Conservation (phyloP, 2,888 invertebrate genomes). For the Apamea anceps region DNA sequence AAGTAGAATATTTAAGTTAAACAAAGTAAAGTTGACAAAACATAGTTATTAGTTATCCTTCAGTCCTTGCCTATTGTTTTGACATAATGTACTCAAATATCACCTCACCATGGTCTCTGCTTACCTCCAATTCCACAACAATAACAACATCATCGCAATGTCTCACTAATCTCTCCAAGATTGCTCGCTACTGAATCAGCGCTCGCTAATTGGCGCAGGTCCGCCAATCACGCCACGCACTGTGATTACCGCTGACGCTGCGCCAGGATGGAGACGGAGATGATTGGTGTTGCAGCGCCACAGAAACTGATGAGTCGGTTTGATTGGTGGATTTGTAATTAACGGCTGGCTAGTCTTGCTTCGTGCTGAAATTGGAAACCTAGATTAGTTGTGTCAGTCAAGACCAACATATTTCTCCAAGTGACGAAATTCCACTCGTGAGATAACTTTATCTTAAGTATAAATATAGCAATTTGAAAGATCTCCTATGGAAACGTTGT, state of each 20-base stretch:
- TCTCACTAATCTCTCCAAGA: slow-evolving; percentile 28
- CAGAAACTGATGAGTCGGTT: slow-evolving; percentile 39
- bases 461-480: not conserved
- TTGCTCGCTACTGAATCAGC: slow-evolving; percentile 43
- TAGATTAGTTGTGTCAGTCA: not conserved
- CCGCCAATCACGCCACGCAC: slow-evolving; percentile 53
- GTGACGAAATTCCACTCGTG: not conserved
- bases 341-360: slow-evolving; percentile 2
- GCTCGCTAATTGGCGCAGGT: slow-evolving; percentile 52
- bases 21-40: not conserved
- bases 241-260: slow-evolving; percentile 57
- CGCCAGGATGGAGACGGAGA: slow-evolving; percentile 29
- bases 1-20: not conserved
- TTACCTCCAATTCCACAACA: not conserved
- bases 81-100: not conserved
- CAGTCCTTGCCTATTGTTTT: not conserved
- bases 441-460: not conserved
- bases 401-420: not conserved
- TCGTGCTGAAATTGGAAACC: not conserved
- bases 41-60: too few species aligned
- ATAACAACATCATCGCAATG: slow-evolving; percentile 16
- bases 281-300: slow-evolving; percentile 42
- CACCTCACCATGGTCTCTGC: not conserved
- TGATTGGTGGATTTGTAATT: slow-evolving; percentile 40
- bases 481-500: not conserved